Evolutionary conservation across 2,888 invertebrate species (phyloP), one percentile per base, ranked within the genome.

Genomic region (Hyppa rectilinea): DNA sequence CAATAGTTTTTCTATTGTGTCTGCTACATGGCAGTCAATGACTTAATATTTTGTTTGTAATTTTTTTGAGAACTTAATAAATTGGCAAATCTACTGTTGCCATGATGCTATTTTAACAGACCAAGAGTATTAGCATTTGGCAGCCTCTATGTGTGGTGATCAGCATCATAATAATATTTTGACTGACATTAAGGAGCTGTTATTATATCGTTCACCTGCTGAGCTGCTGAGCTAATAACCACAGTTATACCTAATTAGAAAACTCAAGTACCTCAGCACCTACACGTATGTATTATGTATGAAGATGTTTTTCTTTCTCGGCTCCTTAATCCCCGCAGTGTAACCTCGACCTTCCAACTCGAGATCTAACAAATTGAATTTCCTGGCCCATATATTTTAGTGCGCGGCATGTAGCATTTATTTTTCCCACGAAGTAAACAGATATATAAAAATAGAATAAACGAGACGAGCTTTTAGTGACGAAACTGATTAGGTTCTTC

Each of bases 311-410:
- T 75, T 52, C 50, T 55, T 60, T 56, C 60, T 71, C 47, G 43
- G 40, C 43, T 62, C 36, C 31, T 64, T 69, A 73, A 73, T 52
- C 50, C 60, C 49, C 58, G 23, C 45, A 61, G 53, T 55, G 58
- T 67, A 65, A 71, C 55, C 65, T 63, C 67, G 75, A 75, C 67
- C 75, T 69, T 61, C 38, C n/a, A 43, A 62, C 67, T 56, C 59
- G 55, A 63, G 52, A 68, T 75, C 38, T 59, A 70, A 82, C 83
- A 83, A 80, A 80, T 80, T 80, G 76, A 80, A 83, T 80, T 68
- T 80, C 65, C 83, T 71, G 71, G 58, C 49, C 52, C 75, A 80
- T 80, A 80, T 75, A 67, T 75, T 71, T 75, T 65, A 75, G 67
- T 83, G 67, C 67, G 65, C 80, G 43, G 45, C 36, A 62, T 47